phyloP scores from a whole-genome alignment of 2,888 invertebrate genomes.

The Sesia apiformis region DNA sequence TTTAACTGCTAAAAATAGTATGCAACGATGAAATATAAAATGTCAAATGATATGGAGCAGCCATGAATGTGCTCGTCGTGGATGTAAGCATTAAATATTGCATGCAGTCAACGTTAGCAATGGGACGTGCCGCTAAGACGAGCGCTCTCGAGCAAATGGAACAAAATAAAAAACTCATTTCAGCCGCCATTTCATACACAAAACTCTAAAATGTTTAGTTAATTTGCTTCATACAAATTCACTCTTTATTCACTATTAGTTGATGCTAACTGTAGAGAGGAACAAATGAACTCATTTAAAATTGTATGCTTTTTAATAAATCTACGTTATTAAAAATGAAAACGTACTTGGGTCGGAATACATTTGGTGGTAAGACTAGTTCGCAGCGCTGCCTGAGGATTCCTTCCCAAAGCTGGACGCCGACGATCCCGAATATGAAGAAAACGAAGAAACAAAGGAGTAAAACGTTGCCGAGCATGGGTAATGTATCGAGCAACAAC shows the following conservation, averaged over 20 bases:
- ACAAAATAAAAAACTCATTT: slow-evolving; percentile 42
- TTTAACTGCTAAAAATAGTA: slow-evolving; percentile 22
- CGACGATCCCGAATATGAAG: slow-evolving; percentile 99
- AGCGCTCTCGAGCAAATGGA: slow-evolving; percentile 54
- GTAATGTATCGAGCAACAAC: slow-evolving; percentile 97
- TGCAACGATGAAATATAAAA: slow-evolving; percentile 42
- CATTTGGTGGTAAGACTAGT: slow-evolving; percentile 81
- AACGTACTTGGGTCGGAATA: slow-evolving; percentile 85
- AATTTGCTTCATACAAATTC: slow-evolving; percentile 19
- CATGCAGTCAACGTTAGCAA: slow-evolving; percentile 72
- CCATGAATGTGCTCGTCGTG: slow-evolving; percentile 47
- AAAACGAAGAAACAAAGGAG: slow-evolving; percentile 99
- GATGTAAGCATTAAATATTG: slow-evolving; percentile 70
- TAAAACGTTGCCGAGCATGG: slow-evolving; percentile 99
- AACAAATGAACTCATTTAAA: slow-evolving; percentile 1
- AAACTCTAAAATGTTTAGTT: slow-evolving; percentile 20
- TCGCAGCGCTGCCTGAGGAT: slow-evolving; percentile 95
- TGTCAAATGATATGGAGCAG: slow-evolving; percentile 48
- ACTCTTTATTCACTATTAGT: slow-evolving; percentile 20
- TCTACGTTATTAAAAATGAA: slow-evolving; percentile 7
- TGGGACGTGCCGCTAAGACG: slow-evolving; percentile 65
- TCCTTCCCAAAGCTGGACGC: slow-evolving; percentile 99
- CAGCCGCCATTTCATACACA: slow-evolving; percentile 37
- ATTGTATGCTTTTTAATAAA: slow-evolving; percentile 8
- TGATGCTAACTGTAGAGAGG: slow-evolving; percentile 18